Evolutionary conservation across 2,113 vertebrate genomes (phyloP).

Genomic region (Pelvicachromis taeniatus): DNA sequence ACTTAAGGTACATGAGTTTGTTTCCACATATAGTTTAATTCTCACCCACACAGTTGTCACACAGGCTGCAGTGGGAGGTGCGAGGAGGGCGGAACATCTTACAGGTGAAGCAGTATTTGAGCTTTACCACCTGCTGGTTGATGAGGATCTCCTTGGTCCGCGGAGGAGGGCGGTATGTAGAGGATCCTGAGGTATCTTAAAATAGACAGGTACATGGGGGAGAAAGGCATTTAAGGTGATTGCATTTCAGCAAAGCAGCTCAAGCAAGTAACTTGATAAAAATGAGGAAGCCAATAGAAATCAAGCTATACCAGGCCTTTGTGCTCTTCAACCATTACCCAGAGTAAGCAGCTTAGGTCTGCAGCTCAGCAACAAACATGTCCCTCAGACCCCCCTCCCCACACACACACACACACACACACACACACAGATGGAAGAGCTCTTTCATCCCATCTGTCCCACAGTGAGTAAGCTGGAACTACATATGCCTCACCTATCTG

Average conservation of each 20-base stretch:
- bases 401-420: neutral
- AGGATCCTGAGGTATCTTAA: slow-evolving; percentile 89
- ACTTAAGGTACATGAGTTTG: neutral
- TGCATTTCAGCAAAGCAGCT: neutral
- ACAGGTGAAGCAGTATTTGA: slow-evolving; percentile 98
- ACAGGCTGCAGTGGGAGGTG: slow-evolving; percentile 94
- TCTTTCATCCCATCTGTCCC: slow-evolving; percentile 47
- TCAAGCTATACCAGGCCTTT: neutral
- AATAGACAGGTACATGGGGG: slow-evolving; percentile 12
- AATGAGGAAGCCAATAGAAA: neutral
- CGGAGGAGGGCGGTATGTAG: slow-evolving; percentile 86
- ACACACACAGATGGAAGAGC: slow-evolving; percentile 42
- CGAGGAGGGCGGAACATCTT: slow-evolving; percentile 94
- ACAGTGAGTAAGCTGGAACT: neutral
- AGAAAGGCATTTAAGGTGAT: neutral
- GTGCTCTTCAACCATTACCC: neutral
- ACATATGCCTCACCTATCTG: slow-evolving; percentile 82
- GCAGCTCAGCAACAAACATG: neutral
- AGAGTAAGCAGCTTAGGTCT: slow-evolving; percentile 46
- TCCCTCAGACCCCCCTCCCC: neutral
- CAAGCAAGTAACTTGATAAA: neutral
- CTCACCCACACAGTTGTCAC: slow-evolving; percentile 96
- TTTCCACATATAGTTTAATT: neutral
- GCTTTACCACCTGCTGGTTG: slow-evolving; percentile 90
- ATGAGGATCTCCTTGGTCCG: slow-evolving; percentile 91